These are phyloP conservation scores for Enoplolaimus lenunculus DNA, from an alignment of 2,888 invertebrate species.

Conservation along the genomic window DNA sequence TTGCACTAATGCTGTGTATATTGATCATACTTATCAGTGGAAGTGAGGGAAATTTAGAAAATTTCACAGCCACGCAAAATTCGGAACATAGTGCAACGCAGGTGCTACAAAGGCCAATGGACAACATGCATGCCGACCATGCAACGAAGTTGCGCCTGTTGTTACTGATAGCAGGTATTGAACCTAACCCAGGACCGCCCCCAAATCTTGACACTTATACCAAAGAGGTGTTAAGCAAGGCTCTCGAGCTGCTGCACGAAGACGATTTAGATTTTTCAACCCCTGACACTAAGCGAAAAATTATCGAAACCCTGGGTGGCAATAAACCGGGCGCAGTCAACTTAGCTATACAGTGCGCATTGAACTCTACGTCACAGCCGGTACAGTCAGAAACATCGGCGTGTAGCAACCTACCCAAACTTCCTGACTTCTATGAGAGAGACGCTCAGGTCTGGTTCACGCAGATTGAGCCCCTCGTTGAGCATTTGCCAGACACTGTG, in stretches of 20 bases:
- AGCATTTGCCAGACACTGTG: neutral
- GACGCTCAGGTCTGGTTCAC: neutral
- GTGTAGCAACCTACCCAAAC: neutral
- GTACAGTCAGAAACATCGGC: no score
- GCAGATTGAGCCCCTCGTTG: neutral
- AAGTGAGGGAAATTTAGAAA: no score
- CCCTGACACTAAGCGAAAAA: neutral
- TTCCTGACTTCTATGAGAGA: slow-evolving; percentile 7
- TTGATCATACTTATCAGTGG: no score
- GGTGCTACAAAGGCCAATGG: no score
- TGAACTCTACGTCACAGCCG: no score
- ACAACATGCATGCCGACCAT: no score
- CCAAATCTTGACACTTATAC: neutral
- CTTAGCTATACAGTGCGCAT: no score
- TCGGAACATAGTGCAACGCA: no score
- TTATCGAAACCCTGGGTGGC: no score
- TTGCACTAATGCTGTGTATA: no score
- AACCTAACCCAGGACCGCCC: neutral
- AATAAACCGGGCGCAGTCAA: no score
- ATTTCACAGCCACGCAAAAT: no score
- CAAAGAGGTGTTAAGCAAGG: neutral
- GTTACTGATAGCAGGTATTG: neutral
- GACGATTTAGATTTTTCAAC: neutral
- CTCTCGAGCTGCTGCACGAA: neutral
- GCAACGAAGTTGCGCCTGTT: neutral